phyloP scores from a whole-genome alignment of 2,113 vertebrate species.

The Prolemur simus region DNA sequence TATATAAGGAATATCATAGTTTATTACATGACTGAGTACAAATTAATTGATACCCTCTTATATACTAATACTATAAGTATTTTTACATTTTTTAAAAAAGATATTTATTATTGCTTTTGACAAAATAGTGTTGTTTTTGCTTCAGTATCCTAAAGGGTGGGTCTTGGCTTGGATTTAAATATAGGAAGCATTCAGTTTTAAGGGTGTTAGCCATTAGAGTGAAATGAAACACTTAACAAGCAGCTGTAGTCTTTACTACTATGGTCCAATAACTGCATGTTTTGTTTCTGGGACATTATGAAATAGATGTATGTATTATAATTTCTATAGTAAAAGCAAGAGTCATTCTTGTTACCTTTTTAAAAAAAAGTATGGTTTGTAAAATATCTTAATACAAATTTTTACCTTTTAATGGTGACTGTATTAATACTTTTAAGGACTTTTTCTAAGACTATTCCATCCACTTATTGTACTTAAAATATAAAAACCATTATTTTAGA shows the following conservation, averaged over 20 bases:
- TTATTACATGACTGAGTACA: background rate
- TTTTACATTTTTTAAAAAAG: background rate
- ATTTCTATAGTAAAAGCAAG: conserved; percentile 31
- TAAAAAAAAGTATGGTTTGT: conserved; percentile 47
- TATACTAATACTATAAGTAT: background rate
- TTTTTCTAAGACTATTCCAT: conserved; percentile 63
- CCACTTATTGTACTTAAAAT: conserved; percentile 40
- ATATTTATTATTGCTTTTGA: conserved; percentile 31
- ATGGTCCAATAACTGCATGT: conserved; percentile 9
- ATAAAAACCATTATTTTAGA: background rate
- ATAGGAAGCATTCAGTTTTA: conserved; percentile 40
- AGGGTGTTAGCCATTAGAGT: background rate
- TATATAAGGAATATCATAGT: background rate
- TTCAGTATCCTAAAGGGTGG: background rate
- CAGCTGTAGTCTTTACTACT: conserved; percentile 64
- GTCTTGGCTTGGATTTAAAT: background rate
- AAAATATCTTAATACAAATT: conserved; percentile 54
- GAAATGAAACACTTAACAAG: conserved; percentile 68
- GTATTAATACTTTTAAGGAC: conserved; percentile 55
- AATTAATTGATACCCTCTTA: background rate
- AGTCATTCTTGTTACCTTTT: conserved; percentile 45
- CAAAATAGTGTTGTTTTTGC: conserved; percentile 11
- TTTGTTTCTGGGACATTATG: conserved; percentile 50
- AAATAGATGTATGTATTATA: background rate
- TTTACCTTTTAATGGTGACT: conserved; percentile 65